Base-by-base conservation (phyloP, 2,113 vertebrate genomes). In the Cheilinus undulatus region DNA sequence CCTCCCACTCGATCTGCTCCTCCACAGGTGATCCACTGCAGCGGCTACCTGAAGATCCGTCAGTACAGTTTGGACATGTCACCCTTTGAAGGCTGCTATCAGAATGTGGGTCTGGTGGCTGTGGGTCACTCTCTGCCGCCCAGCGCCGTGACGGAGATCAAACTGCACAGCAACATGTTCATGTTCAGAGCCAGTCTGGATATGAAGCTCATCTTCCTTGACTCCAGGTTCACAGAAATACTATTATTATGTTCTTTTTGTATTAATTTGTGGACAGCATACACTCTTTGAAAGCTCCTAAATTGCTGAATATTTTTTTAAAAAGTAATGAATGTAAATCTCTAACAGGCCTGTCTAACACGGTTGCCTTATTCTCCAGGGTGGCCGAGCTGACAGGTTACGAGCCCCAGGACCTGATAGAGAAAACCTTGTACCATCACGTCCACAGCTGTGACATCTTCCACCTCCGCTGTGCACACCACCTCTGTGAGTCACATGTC, bases 31-130 rank as follows among this genome's bases (percentile, higher is more conserved):
- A 99, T 98, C 78, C 97, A 99, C 82, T 99, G 97, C 75, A 98
- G 97, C 11, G 97, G 97, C 51, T 99, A 99, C 90, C 91, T 98
- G 88, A 99, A 99, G 93, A 97, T 99, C 82, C 96, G 97, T 19
- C 97, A 99, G 89, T 99, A 99, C 89, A 98, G 96, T 78, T 74
- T 99, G 82, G 97, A 99, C 88, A 98, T 99, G 96, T 98, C 97
- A 1, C 97, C 96, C 4, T 98, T 99, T 7, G 97, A 99, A 8
- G 96, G 97, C 82, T 99, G 97, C 89, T 99, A 97, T 87, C 97
- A 99, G 94, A 99, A 99, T 8, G 97, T 99, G 75, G 97, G 97
- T 36, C 92, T 99, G 81, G 97, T 99, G 49, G 97, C 97, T 0
- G 97, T 99, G 19, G 97, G 97, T 24, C 97, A 99, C 86, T 98